These are phyloP conservation scores for Dasypolia templi DNA, from an alignment of 2,888 invertebrate genomes.

Conservation along the genomic window DNA sequence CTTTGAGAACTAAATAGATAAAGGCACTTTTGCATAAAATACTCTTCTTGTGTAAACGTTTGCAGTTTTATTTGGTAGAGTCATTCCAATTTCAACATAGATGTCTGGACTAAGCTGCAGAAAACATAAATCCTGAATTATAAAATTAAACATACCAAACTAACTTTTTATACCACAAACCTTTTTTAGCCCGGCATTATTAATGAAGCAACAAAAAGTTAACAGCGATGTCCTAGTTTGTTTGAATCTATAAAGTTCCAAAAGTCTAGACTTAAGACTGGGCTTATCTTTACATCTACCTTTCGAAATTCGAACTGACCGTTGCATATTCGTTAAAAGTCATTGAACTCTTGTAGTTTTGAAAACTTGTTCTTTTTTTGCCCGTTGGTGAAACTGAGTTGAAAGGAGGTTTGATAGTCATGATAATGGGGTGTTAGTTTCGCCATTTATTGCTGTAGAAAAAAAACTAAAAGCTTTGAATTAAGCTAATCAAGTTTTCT, in stretches of 20 bases:
- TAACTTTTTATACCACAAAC: not conserved
- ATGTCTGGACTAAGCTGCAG: too few relatives aligned
- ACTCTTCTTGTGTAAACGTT: not conserved
- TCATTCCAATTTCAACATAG: not conserved
- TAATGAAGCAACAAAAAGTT: slow-evolving; percentile 23
- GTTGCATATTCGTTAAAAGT: slow-evolving; percentile 51
- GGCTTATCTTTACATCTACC: slow-evolving; percentile 60
- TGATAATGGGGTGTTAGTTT: slow-evolving; percentile 20
- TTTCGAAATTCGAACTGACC: slow-evolving; percentile 55
- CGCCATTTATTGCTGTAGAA: not conserved
- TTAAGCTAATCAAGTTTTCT: not conserved
- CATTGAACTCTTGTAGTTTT: slow-evolving; percentile 55
- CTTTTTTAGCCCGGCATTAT: slow-evolving; percentile 7
- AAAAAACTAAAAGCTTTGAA: not conserved
- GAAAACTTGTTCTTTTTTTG: slow-evolving; percentile 55
- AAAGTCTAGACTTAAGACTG: slow-evolving; percentile 62
- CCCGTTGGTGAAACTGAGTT: slow-evolving; percentile 29
- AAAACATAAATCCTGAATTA: not conserved
- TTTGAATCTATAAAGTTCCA: slow-evolving; percentile 40
- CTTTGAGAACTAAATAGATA: too few relatives aligned
- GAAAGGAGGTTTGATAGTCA: slow-evolving; percentile 29
- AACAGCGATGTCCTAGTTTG: slow-evolving; percentile 53
- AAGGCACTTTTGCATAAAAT: not conserved
- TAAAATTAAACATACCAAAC: not conserved
- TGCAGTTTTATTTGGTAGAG: not conserved